phyloP scores from a whole-genome alignment of 2,888 invertebrate genomes.

The Serrognathus titanus region DNA sequence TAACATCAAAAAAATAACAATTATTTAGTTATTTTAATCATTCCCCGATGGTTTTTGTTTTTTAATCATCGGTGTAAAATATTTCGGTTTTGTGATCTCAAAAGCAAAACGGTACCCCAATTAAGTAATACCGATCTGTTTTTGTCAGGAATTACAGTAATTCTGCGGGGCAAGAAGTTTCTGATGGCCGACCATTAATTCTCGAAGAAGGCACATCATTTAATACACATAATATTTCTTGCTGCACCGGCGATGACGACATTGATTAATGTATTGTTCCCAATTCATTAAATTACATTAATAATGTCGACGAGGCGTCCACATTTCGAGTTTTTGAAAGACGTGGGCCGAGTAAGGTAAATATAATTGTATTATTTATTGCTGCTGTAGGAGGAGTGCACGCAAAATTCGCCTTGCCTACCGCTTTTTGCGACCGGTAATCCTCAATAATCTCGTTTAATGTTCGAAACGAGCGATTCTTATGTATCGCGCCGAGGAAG shows the following conservation, averaged over 20 bases:
- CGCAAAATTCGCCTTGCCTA: background rate
- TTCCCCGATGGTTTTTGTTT: background rate
- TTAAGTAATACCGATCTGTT: too few relatives aligned
- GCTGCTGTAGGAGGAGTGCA: background rate
- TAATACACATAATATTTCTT: background rate
- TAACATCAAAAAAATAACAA: too few relatives aligned
- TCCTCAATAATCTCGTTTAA: background rate
- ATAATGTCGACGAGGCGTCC: slow-evolving; percentile 1
- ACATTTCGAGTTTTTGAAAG: slow-evolving; percentile 2
- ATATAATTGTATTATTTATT: background rate
- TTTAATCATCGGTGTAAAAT: background rate
- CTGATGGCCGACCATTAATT: background rate
- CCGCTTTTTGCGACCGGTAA: background rate
- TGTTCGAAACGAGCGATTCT: background rate
- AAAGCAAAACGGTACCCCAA: background rate
- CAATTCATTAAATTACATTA: slow-evolving; percentile 3
- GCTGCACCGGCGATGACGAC: background rate
- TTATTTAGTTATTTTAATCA: too few relatives aligned
- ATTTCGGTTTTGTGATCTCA: background rate
- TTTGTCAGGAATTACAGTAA: too few relatives aligned
- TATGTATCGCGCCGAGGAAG: background rate
- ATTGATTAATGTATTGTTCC: slow-evolving; percentile 2
- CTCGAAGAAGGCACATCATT: background rate
- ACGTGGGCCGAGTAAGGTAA: slow-evolving; percentile 1
- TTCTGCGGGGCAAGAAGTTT: background rate